Evolutionary conservation across 1,140 invertebrate genomes (phyloP).

Genomic region (Ditylenchus dipsaci): DNA sequence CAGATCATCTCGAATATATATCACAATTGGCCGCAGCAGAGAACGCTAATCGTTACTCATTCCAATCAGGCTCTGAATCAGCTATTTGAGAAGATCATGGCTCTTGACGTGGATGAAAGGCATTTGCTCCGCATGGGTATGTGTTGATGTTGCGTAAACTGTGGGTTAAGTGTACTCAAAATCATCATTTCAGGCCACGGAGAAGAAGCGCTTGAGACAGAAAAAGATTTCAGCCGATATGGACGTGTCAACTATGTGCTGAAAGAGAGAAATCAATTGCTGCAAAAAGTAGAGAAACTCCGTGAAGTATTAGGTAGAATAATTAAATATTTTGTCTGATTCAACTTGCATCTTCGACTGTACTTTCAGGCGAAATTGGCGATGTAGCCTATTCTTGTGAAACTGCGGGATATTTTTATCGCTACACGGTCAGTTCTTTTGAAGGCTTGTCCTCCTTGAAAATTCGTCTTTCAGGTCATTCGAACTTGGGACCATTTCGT

Average conservation of each 20-base stretch:
- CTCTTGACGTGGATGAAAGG: slow-evolving; percentile 91
- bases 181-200: slow-evolving; percentile 68
- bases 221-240: slow-evolving; percentile 96
- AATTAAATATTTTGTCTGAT: too few relatives aligned
- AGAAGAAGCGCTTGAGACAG: slow-evolving; percentile 94
- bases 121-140: slow-evolving; percentile 87
- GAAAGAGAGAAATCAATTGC: slow-evolving; percentile 78
- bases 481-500: slow-evolving; percentile 85
- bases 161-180: background rate
- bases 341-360: too few relatives aligned
- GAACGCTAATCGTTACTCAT: slow-evolving; percentile 97
- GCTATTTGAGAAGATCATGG: slow-evolving; percentile 98
- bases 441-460: background rate
- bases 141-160: background rate
- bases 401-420: slow-evolving; percentile 77
- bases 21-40: slow-evolving; percentile 95
- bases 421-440: slow-evolving; percentile 61
- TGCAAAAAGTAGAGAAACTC: slow-evolving; percentile 81
- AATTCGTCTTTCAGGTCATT: slow-evolving; percentile 66
- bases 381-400: slow-evolving; percentile 97
- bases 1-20: slow-evolving; percentile 99
- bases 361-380: slow-evolving; percentile 65
- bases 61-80: slow-evolving; percentile 99
- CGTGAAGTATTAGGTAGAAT: slow-evolving; percentile 72
- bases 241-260: slow-evolving; percentile 97